Conservation (phyloP, 2,888 invertebrate species). For the Drosophila incognita region DNA sequence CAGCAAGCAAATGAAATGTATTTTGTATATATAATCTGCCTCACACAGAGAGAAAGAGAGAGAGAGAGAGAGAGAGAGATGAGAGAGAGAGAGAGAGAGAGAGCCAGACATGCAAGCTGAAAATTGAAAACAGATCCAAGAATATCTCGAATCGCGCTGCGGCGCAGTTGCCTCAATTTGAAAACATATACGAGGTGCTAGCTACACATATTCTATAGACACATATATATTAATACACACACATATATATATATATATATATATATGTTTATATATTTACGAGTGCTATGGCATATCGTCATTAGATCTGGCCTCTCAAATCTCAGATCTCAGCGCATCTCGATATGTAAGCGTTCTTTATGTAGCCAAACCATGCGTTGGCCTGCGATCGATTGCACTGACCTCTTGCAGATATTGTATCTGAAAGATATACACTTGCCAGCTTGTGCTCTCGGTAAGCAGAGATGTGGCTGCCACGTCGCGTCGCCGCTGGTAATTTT, state of each 20-base stretch:
- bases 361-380: constrained; percentile 35
- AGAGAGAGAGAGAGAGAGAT: constrained; percentile 16
- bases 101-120: constrained; percentile 25
- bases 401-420: constrained; percentile 61
- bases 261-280: neutral
- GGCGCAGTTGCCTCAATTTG: constrained; percentile 66
- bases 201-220: constrained; percentile 4
- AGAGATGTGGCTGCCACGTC: constrained; percentile 22
- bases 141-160: constrained; percentile 82
- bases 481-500: constrained; percentile 65
- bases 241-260: neutral
- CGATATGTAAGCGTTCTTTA: neutral
- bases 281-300: constrained; percentile 20
- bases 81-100: constrained; percentile 2
- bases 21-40: constrained; percentile 78
- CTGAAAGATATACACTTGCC: constrained; percentile 42
- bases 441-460: constrained; percentile 16
- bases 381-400: constrained; percentile 34
- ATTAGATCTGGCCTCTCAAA: constrained; percentile 34
- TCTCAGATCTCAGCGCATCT: constrained; percentile 12
- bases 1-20: constrained; percentile 44
- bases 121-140: constrained; percentile 84
- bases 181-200: constrained; percentile 62
- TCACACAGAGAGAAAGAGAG: constrained; percentile 41
- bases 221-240: neutral